Percentiles rank a stretch among this genome's conserved stretches.
These are phyloP conservation scores for Pseudoips prasinana DNA, from an alignment of 2,888 invertebrate species.

Conservation along the genomic window DNA sequence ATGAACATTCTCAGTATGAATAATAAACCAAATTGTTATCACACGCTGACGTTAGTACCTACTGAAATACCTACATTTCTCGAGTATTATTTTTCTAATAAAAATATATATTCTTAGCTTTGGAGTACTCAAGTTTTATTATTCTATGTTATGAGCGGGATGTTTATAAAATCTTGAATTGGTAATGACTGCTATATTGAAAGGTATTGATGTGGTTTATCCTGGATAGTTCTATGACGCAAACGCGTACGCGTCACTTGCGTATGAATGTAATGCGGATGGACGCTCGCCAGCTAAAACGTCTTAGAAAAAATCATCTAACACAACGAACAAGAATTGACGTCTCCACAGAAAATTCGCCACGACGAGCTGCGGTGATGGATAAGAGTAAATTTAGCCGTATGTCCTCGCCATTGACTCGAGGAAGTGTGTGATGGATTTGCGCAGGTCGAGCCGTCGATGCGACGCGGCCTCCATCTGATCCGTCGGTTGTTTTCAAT, in stretches of 20 bases:
- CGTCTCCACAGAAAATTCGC: slow-evolving; percentile 42
- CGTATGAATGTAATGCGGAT: slow-evolving; percentile 42
- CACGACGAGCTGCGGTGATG: slow-evolving; percentile 46
- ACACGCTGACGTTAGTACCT: too few species aligned
- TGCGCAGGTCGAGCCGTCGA: slow-evolving; percentile 63
- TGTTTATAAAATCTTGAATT: too few species aligned
- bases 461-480: slow-evolving; percentile 60
- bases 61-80: too few species aligned
- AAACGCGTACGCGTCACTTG: slow-evolving; percentile 35
- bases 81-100: too few species aligned
- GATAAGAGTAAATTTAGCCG: slow-evolving; percentile 65
- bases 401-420: slow-evolving; percentile 79
- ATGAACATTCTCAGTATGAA: too few species aligned
- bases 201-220: slow-evolving; percentile 1
- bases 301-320: slow-evolving; percentile 31
- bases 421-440: slow-evolving; percentile 69
- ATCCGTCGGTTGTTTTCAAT: slow-evolving; percentile 75
- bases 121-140: too few species aligned
- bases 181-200: too few species aligned
- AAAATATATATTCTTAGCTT: too few species aligned
- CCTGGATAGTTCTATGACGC: slow-evolving; percentile 29
- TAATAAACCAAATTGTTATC: too few species aligned
- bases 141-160: too few species aligned
- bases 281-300: slow-evolving; percentile 48
- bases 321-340: slow-evolving; percentile 39